Percentiles rank a stretch among this genome's conserved stretches.
Conservation (phyloP, 1,140 invertebrate species). For the Monochamus saltuarius region DNA sequence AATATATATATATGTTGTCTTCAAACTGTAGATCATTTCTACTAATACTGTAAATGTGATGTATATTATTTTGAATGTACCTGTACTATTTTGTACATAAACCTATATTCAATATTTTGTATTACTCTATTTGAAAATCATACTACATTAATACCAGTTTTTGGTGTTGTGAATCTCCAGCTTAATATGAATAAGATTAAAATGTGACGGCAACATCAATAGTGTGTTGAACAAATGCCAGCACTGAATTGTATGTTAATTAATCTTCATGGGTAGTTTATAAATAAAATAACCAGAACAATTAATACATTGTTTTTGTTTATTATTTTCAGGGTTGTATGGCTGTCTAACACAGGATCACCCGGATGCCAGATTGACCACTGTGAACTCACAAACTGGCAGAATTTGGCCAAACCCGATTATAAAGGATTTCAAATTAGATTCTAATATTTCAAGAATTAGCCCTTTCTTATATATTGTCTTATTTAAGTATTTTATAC, state of each 20-base stretch:
- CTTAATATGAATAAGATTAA: no score
- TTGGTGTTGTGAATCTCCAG: no score
- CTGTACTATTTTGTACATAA: no score
- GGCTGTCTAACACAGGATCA: conserved; percentile 80
- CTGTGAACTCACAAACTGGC: conserved; percentile 79
- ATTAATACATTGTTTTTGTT: conserved; percentile 17
- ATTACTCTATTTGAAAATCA: no score
- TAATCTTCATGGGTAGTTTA: conserved; percentile 20
- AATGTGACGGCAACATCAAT: no score
- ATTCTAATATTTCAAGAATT: conserved; percentile 58
- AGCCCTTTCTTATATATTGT: neutral
- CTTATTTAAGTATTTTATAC: no score
- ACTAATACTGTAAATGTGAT: no score
- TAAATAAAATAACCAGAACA: conserved; percentile 8
- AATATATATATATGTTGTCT: conserved; percentile 5
- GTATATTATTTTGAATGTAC: no score
- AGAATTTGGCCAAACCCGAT: conserved; percentile 72
- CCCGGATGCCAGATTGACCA: conserved; percentile 81
- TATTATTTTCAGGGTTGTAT: conserved; percentile 71
- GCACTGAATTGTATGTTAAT: neutral
- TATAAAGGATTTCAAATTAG: conserved; percentile 81
- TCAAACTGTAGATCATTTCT: conserved; percentile 1
- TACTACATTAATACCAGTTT: no score
- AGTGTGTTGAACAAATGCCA: neutral
- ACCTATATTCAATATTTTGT: no score